A percentile compares a stretch with the other conserved stretches of the same genome.
Conservation (phyloP, 1,140 invertebrate genomes). For the Chrysomallon squamiferum region DNA sequence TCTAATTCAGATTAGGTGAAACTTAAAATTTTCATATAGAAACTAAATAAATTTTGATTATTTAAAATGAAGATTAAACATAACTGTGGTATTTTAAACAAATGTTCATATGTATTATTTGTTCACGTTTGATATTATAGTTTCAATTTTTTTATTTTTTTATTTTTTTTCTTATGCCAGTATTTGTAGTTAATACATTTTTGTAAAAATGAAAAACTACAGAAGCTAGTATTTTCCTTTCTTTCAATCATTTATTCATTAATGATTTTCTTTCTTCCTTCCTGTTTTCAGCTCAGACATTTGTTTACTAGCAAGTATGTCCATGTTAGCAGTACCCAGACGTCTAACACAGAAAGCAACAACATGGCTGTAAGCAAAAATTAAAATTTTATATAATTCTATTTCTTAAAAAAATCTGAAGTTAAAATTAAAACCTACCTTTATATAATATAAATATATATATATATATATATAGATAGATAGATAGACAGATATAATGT, state of each 20-base stretch:
- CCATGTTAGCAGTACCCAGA: constrained; percentile 56
- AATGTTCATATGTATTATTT: no score
- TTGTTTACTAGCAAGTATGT: constrained; percentile 53
- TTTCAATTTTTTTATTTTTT: no score
- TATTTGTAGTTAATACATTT: neutral
- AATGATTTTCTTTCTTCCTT: no score
- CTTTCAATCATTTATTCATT: no score
- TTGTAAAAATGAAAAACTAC: neutral
- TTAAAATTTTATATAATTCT: neutral
- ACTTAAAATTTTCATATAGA: neutral
- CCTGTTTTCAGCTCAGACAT: constrained; percentile 50
- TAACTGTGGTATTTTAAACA: no score
- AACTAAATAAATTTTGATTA: neutral
- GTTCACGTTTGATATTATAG: no score
- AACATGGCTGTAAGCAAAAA: constrained; percentile 56
- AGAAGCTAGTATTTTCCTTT: no score
- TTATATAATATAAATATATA: neutral
- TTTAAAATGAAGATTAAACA: no score
- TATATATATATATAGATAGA: neutral
- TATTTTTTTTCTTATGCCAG: no score
- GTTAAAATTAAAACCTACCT: neutral
- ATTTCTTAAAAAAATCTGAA: neutral
- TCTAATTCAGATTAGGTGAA: neutral
- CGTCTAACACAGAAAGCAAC: constrained; percentile 51
- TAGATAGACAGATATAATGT: neutral